Evolutionary conservation across 2,888 invertebrate species (phyloP), one percentile per base, ranked within the genome.

Genomic region (Brenthis hecate): DNA sequence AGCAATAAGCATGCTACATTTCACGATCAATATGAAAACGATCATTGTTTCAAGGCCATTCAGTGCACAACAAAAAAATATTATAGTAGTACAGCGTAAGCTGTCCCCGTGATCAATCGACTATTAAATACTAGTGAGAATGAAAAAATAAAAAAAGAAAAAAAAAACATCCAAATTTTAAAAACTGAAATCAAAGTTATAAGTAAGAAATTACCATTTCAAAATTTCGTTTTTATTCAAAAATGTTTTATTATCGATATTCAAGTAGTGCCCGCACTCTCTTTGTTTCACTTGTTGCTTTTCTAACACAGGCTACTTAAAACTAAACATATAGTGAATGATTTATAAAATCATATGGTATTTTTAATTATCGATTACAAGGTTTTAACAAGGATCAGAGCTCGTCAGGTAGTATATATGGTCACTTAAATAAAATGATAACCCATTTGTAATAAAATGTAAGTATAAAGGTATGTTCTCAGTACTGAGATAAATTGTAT

Each of bases 21-120:
- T 72, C 53, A 57, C 73, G 75, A 76, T 76, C 75, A 65, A 70
- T 69, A 72, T 68, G 65, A 58, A 70, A 68, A 64, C 73, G 66
- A 66, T 56, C 67, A 65, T 48, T 61, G 58, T 53, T 66, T 71
- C 73, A 74, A 76, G 73, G 73, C 14, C 73, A 70, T 32, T 47
- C 55, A 57, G 62, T 43, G 58, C 50, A 60, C 16, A 51, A 65
- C n/a, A 43, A 61, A 70, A 50, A 19, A 19, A 19, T 19, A 50
- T 55, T 16, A 28, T 48, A 32, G 16, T 56, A 70, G 69, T 69
- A 28, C n/a, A 48, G 53, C 16, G 28, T 23, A 54, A 65, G 62
- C 65, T 60, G 19, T 36, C 54, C 43, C 16, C 48, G 47, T 51
- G 65, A 54, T 16, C 57, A 54, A 57, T 28, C 47, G 57, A 57